These are phyloP conservation scores for Lasioglossum lativentre DNA, from an alignment of 2,888 invertebrate genomes.

Conservation along the genomic window DNA sequence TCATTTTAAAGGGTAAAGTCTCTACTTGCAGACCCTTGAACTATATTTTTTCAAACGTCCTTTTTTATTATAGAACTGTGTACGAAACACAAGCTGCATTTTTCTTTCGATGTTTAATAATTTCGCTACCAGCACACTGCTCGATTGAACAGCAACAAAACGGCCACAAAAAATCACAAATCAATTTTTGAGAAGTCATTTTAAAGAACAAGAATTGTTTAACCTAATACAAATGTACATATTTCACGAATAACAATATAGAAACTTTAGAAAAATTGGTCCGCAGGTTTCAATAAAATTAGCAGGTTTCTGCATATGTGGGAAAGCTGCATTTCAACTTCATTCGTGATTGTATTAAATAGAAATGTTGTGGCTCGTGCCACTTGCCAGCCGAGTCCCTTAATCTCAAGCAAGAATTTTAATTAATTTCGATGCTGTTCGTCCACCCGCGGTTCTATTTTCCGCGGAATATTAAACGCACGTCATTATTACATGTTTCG, in stretches of 20 bases:
- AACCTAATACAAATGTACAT: too few relatives aligned
- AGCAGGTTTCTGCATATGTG: background rate
- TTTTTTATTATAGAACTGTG: background rate
- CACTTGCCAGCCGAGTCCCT: background rate
- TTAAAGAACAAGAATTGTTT: too few relatives aligned
- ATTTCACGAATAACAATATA: too few relatives aligned
- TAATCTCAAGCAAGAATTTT: conserved; percentile 5
- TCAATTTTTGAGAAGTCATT: too few relatives aligned
- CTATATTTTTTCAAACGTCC: background rate
- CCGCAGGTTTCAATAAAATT: too few relatives aligned
- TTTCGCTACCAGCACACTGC: too few relatives aligned
- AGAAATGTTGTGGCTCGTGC: background rate
- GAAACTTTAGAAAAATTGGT: too few relatives aligned
- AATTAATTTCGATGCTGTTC: background rate
- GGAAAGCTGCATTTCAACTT: background rate
- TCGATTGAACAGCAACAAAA: too few relatives aligned
- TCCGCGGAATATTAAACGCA: conserved; percentile 20
- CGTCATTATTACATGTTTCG: conserved; percentile 27
- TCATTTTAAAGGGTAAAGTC: background rate
- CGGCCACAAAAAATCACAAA: too few relatives aligned
- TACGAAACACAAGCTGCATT: background rate
- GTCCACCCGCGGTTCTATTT: background rate
- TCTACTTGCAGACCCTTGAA: background rate
- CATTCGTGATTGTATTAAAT: background rate
- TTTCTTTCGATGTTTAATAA: background rate